Evolutionary conservation across 2,797 vertebrate species (phyloP), one percentile per base, ranked within the genome.

Genomic region (Apogon hyalosoma): DNA sequence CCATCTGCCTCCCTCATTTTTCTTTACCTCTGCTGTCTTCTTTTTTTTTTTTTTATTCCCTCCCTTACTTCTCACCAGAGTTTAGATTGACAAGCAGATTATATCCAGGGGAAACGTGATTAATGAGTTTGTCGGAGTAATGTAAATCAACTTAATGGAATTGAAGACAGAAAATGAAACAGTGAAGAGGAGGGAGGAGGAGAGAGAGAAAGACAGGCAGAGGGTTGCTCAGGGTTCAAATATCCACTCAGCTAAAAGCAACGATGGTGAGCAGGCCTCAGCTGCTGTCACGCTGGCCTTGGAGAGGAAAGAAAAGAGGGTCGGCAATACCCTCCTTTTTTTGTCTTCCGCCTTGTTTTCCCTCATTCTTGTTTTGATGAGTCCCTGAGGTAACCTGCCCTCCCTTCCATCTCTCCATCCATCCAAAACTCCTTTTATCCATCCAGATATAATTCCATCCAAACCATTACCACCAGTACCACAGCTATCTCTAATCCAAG

Each of bases 101-200:
- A 90, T 90, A 87, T 86, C 67, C 78, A 76, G 75, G 90, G 86
- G 90, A 92, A 88, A 92, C 78, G 69, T 91, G 88, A 94, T 93
- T 93, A 89, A 92, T 71, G 84, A 75, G 83, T 90, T 89, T 91
- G 91, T 80, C 80, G 31, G 87, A 93, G 91, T 94, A 93, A 94
- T 90, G 92, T 91, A 93, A 94, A 96, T 95, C 90, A 94, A 90
- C 83, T 83, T 94, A 95, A 95, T 95, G 92, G 94, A 95, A 94
- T 74, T 90, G 91, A 92, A 84, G 81, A 92, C 90, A 88, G 70
- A 49, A 54, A 77, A 83, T 47, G 42, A 77, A 68, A 48, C 40
- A 64, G 41, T 7, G 0, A 46, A 62, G 57, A 53, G 39, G 63
- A 65, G 61, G 45, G 60, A 59, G 42, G 58, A 40, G 15, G 55